Conservation (phyloP, 1,140 invertebrate species). For the Callitettix versicolor region DNA sequence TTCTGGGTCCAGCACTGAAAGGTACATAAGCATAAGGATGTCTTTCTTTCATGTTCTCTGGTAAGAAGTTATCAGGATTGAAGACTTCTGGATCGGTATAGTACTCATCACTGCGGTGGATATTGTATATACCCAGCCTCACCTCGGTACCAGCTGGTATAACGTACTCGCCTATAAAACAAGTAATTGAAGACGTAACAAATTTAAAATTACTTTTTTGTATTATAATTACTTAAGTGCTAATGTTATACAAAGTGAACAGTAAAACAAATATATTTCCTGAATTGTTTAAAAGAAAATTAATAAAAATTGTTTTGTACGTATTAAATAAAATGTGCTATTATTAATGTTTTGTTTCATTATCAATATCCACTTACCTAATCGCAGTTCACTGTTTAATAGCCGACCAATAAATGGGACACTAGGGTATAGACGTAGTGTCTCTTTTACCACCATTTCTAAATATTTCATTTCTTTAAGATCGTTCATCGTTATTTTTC, state of each 20-base stretch:
- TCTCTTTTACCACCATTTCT: conserved; percentile 37
- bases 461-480: conserved; percentile 38
- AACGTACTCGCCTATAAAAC: conserved; percentile 30
- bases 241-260: too few species aligned
- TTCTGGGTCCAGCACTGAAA: conserved; percentile 64
- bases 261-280: too few species aligned
- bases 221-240: too few species aligned
- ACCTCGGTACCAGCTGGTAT: conserved; percentile 44
- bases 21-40: conserved; percentile 58
- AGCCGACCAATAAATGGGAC: conserved; percentile 38
- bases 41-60: conserved; percentile 43
- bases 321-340: too few species aligned
- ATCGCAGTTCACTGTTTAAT: conserved; percentile 28
- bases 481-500: conserved; percentile 35
- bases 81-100: conserved; percentile 62
- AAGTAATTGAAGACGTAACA: too few species aligned
- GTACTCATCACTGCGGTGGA: conserved; percentile 54
- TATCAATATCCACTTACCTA: conserved; percentile 20
- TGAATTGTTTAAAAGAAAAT: too few species aligned
- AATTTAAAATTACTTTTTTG: too few species aligned
- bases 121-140: conserved; percentile 39
- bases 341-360: too few species aligned
- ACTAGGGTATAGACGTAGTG: conserved; percentile 36
- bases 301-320: too few species aligned
- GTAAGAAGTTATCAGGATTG: conserved; percentile 65